phyloP scores from a whole-genome alignment of 2,797 vertebrate species.

The Odontamblyopus lacepedii region DNA sequence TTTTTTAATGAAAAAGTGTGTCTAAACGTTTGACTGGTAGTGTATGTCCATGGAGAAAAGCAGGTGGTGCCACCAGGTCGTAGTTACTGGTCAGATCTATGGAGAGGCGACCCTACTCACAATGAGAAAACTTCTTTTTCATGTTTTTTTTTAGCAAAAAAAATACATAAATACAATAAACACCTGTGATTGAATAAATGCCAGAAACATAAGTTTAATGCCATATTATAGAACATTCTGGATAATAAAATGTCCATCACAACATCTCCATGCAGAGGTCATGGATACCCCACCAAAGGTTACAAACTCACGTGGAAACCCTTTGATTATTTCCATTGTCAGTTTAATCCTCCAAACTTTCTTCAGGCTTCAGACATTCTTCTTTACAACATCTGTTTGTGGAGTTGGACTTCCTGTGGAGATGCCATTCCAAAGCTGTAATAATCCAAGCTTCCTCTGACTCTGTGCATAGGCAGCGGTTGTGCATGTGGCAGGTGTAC shows the following conservation, averaged over 20 bases:
- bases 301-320: background rate
- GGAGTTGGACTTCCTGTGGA: constrained; percentile 2
- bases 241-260: background rate
- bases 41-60: too few species aligned
- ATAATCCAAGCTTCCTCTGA: background rate
- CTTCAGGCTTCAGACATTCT: background rate
- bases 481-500: background rate
- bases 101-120: too few species aligned
- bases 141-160: too few species aligned
- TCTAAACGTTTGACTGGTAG: too few species aligned
- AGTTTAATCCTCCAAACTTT: background rate
- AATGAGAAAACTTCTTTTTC: too few species aligned
- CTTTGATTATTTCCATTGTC: background rate
- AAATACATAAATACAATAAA: too few species aligned
- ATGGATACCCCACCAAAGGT: background rate
- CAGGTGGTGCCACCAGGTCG: too few species aligned
- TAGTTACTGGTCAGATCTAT: too few species aligned
- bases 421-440: constrained; percentile 4
- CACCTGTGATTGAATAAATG: too few species aligned
- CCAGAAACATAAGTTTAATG: too few species aligned
- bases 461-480: background rate
- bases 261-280: background rate
- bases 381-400: constrained; percentile 9
- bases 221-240: background rate
- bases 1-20: too few species aligned